Conservation (phyloP, 2,113 vertebrate species). For the Onychostruthus taczanowskii region DNA sequence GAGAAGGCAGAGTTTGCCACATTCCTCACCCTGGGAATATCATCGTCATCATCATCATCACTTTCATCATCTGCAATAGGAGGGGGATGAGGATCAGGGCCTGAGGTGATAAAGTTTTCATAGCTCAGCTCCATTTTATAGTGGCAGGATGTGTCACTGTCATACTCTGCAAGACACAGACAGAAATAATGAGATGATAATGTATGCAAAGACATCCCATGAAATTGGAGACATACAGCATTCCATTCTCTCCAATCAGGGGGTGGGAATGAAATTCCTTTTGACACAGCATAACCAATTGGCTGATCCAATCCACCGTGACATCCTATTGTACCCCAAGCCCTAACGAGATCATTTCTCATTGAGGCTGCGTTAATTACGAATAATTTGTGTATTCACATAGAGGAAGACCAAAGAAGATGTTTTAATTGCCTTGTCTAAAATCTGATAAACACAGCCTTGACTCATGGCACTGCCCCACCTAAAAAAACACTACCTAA, state of each 20-base stretch:
- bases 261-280: not conserved
- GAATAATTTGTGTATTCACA: not conserved
- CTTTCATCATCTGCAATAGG: slow-evolving; percentile 95
- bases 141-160: slow-evolving; percentile 91
- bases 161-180: slow-evolving; percentile 83
- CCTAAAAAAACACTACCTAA: not conserved
- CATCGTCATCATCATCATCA: slow-evolving; percentile 93
- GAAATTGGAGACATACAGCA: not conserved
- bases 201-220: not conserved
- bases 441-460: not conserved
- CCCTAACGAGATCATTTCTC: not conserved
- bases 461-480: not conserved
- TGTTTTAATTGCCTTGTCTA: not conserved
- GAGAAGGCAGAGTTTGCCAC: not conserved
- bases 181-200: not conserved
- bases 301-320: not conserved
- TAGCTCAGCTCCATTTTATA: slow-evolving; percentile 97
- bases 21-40: slow-evolving; percentile 86
- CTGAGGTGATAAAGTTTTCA: slow-evolving; percentile 93
- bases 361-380: not conserved
- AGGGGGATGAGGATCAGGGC: slow-evolving; percentile 89
- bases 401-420: not conserved
- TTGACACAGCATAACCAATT: not conserved
- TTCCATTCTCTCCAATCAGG: not conserved
- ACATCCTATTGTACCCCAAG: not conserved